Percentiles rank a stretch among this genome's conserved stretches.
These are phyloP conservation scores for Romanomermis culicivorax DNA, from an alignment of 2,888 invertebrate species.

Conservation along the genomic window DNA sequence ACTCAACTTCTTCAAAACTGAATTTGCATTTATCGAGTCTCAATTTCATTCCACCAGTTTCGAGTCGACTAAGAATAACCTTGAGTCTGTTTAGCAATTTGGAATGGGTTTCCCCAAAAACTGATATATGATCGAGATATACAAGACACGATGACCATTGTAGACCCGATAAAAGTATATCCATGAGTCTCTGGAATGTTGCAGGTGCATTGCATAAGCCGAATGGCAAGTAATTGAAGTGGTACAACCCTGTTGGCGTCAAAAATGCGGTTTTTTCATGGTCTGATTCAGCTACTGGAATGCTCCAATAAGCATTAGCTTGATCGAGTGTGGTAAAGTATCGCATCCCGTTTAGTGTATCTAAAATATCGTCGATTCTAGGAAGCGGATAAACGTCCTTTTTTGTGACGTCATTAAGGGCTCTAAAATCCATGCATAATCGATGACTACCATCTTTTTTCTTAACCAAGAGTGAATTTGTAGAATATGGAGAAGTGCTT, in stretches of 20 bases:
- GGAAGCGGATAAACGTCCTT: conserved; percentile 12
- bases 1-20: conserved; percentile 14
- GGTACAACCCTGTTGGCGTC: conserved; percentile 13
- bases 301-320: conserved; percentile 13
- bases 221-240: conserved; percentile 19
- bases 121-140: conserved; percentile 18
- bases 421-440: conserved; percentile 17
- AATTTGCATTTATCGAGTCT: conserved; percentile 19
- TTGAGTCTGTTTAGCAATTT: conserved; percentile 13
- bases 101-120: conserved; percentile 14
- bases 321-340: conserved; percentile 13
- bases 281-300: conserved; percentile 12
- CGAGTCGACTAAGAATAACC: conserved; percentile 12
- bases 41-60: conserved; percentile 14
- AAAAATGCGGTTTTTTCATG: conserved; percentile 17
- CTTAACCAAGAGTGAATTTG: conserved; percentile 21
- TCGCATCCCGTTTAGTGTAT: conserved; percentile 6
- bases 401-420: conserved; percentile 13
- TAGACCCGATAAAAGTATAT: conserved; percentile 12
- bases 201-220: conserved; percentile 16
- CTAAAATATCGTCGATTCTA: conserved; percentile 11
- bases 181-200: conserved; percentile 18
- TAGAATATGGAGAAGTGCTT: too few species aligned
- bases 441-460: conserved; percentile 20
- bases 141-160: conserved; percentile 14